Evolutionary conservation across 2,888 invertebrate genomes (phyloP).

Genomic region (Cheilosia variabilis): DNA sequence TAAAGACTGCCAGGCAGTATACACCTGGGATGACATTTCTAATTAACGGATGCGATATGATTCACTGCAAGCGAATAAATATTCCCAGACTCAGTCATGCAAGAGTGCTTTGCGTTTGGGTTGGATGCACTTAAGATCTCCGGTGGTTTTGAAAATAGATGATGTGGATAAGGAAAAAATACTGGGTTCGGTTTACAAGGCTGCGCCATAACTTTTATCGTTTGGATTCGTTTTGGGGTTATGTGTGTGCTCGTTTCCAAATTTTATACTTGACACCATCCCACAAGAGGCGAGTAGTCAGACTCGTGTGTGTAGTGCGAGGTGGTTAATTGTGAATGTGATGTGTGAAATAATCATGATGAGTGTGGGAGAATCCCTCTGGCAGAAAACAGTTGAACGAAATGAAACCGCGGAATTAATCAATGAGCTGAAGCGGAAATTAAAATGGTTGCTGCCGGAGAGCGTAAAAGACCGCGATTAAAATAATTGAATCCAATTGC

Average conservation of each 20-base stretch:
- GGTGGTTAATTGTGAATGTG: neutral
- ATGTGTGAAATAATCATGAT: neutral
- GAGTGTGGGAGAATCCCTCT: neutral
- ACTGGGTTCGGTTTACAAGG: neutral
- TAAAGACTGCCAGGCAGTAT: no score
- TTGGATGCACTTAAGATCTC: neutral
- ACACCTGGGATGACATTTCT: neutral
- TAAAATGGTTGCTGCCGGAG: no score
- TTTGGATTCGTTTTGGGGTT: neutral
- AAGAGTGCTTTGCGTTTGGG: neutral
- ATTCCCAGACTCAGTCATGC: neutral
- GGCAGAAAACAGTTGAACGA: neutral
- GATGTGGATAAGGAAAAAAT: neutral
- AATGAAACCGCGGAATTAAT: neutral
- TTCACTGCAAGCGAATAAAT: constrained; percentile 1
- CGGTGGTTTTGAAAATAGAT: neutral
- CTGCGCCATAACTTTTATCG: no score
- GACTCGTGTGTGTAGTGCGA: neutral
- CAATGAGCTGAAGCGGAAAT: neutral
- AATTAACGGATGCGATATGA: neutral
- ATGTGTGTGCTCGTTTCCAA: neutral
- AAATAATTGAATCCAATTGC: no score
- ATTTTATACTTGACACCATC: constrained; percentile 1
- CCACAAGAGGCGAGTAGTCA: neutral
- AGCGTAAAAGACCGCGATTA: no score